Evolutionary conservation across 2,113 vertebrate genomes (phyloP).

Genomic region (Barnardius zonarius): DNA sequence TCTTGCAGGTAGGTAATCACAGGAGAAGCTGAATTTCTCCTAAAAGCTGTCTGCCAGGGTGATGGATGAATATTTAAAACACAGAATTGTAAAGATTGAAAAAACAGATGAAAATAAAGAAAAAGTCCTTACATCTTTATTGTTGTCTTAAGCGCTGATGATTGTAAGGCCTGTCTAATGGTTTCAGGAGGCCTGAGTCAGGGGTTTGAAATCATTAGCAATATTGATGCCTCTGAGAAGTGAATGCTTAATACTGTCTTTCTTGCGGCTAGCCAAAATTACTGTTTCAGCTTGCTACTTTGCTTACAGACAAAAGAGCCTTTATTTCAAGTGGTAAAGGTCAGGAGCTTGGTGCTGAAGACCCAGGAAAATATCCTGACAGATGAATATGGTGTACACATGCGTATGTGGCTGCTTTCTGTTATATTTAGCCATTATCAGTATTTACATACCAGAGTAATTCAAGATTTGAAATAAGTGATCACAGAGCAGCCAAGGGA

Average conservation of each 20-base stretch:
- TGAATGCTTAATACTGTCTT: background rate
- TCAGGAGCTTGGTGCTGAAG: background rate
- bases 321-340: conserved; percentile 4
- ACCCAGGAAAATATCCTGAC: background rate
- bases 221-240: conserved; percentile 29
- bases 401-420: background rate
- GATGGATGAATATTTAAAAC: background rate
- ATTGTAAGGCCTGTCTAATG: background rate
- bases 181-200: conserved; percentile 29
- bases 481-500: background rate
- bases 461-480: background rate
- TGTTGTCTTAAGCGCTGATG: background rate
- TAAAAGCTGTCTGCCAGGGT: background rate
- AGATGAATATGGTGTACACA: background rate
- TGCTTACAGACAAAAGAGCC: background rate
- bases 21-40: background rate
- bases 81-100: background rate
- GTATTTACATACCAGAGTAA: conserved; percentile 18
- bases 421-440: background rate
- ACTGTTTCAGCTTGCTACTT: background rate
- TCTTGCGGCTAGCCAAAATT: background rate
- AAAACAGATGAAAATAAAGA: background rate
- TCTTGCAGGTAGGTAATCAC: background rate
- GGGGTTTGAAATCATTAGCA: conserved; percentile 51
- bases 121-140: background rate